Evolutionary conservation across 2,113 vertebrate genomes (phyloP), one percentile per base, ranked within the genome.

Genomic region (Xyrauchen texanus): DNA sequence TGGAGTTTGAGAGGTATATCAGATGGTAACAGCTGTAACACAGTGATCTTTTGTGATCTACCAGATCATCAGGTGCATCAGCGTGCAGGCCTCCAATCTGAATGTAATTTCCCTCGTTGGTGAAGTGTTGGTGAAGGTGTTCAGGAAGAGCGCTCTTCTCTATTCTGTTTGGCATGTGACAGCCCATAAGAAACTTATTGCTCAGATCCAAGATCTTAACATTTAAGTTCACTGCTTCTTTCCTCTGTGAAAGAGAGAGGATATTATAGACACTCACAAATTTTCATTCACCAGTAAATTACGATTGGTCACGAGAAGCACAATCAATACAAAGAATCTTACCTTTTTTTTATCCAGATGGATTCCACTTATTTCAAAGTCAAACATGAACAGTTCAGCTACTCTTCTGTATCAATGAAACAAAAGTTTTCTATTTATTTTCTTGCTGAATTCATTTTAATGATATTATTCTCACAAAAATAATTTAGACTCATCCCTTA

Each of bases 341-440:
- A 98, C 98, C 95, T 96, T 94, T 89, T 96, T 94, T 86, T 95
- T 91, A 91, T 96, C 94, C 85, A 99, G 91, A 88, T 98, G 97
- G 89, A 99, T 99, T 84, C 98, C 98, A 88, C 98, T 99, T 88
- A 99, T 99, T 88, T 99, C 97, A 93, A 99, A 99, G 93, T 99
- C 98, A 83, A 98, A 98, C 96, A 99, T 93, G 88, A 99, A 98
- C 80, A 99, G 91, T 87, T 99, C 97, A 10, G 96, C 97, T 63
- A 99, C 97, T 90, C 94, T 91, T 89, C 98, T 99, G 82, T 15
- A 53, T 13, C 46, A 51, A 57, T 55, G 7, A 60, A 8, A 72
- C 65, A 85, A 8, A 42, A 4, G 21, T 34, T 34, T 34, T 34
- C 21, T 34, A 34, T 34, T 34, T 34, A 34, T 34, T 34, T 34